A percentile compares a stretch with the other conserved stretches of the same genome.
phyloP scores from a whole-genome alignment of 2,113 vertebrate genomes.

The Ctenodactylus gundi region DNA sequence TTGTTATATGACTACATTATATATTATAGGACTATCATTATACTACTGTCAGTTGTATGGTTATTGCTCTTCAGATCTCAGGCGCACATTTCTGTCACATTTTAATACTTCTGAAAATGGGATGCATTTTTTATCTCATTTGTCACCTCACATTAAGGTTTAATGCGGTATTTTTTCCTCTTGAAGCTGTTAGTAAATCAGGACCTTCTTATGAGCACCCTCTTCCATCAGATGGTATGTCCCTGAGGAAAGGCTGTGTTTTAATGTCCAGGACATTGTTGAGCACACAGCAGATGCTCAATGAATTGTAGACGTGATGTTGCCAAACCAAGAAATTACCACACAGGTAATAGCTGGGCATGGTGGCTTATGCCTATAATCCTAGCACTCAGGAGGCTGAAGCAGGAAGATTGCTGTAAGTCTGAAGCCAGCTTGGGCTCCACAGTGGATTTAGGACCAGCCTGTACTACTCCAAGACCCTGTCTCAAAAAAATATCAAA shows the following conservation, averaged over 20 bases:
- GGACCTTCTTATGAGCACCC: rapidly evolving
- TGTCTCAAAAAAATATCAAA: no score
- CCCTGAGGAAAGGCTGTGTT: background rate
- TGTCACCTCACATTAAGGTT: background rate
- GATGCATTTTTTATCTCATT: background rate
- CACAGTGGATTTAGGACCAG: no score
- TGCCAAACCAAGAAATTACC: no score
- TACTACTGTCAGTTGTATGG: background rate
- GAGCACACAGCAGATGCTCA: background rate
- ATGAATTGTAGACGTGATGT: background rate
- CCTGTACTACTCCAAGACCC: no score
- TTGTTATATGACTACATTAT: background rate
- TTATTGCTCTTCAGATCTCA: background rate
- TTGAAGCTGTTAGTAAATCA: background rate
- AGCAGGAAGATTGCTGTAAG: no score
- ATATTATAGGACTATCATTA: background rate
- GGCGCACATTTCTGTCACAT: background rate
- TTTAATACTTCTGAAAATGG: conserved; percentile 17
- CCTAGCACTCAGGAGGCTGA: no score
- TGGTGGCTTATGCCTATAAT: no score
- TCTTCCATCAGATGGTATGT: background rate
- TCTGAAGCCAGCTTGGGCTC: no score
- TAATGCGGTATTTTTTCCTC: background rate
- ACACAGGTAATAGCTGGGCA: no score
- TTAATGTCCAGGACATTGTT: background rate